Base-by-base conservation (phyloP, 2,797 vertebrate species). In the Anomalospiza imberbis region DNA sequence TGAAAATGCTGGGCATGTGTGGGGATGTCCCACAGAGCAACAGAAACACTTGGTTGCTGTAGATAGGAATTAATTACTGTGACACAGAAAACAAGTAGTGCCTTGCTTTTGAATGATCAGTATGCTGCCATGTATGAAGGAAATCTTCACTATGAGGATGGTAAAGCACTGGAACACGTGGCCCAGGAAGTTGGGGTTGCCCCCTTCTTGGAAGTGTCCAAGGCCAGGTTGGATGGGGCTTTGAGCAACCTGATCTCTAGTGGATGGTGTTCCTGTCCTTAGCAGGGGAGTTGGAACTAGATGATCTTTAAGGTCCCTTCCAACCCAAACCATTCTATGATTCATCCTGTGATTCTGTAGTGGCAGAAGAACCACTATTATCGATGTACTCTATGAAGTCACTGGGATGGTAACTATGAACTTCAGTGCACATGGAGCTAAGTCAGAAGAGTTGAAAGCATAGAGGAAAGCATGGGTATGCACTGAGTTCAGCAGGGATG, bases 381-480 rank as follows among this genome's bases (percentile, higher is more conserved):
- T 17, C 26, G n/a, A 26, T 36, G 20, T 73, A 25, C 34, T 72
- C 44, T 26, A 1, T 51, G 22, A 85, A 53, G 55, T 66, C 26
- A 18, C 5, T 10, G 12, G 22, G 11, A n/a, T 57, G 40, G 29
- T 57, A 58, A 36, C 42, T 28, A 0, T 44, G 70, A 70, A 31
- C 53, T 36, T 80, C 0, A 0, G 28, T 54, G 22, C 31, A 25
- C 0, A 0, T 34, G 40, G n/a, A 6, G 0, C 22, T 55, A 25
- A 45, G 26, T 50, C 16, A 10, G 26, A 60, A 50, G 47, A 70
- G 19, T 22, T 53, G 32, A 84, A 90, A 68, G 18, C 8, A 20
- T 5, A 15, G 50, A 5, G 36, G 26, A 75, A 55, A 60, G 42
- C 7, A 19, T 57, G 21, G 19, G 2, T 70, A 28, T 22, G 2